Evolutionary conservation across 2,113 vertebrate species (phyloP).

Genomic region (Muscicapa adusta): DNA sequence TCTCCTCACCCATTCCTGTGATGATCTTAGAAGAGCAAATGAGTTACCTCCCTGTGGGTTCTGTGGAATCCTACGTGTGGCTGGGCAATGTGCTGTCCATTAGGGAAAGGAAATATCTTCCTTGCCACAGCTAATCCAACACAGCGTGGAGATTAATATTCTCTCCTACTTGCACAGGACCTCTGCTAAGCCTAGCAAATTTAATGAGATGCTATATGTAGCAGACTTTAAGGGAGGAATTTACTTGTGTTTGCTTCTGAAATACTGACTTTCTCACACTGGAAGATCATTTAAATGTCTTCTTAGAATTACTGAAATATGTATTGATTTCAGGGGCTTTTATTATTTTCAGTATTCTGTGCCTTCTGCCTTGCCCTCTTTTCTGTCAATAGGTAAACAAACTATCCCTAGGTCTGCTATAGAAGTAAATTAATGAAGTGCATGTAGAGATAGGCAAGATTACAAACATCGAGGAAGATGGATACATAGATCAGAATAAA

Average conservation of each 20-base stretch:
- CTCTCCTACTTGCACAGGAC: background rate
- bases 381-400: background rate
- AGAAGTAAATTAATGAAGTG: background rate
- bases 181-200: background rate
- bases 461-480: background rate
- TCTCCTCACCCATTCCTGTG: background rate
- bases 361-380: background rate
- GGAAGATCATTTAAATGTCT: background rate
- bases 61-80: background rate
- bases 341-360: background rate
- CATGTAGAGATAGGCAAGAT: accelerated
- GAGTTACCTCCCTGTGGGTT: background rate
- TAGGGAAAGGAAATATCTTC: background rate
- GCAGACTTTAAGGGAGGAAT: background rate
- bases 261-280: background rate
- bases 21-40: background rate
- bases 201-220: background rate
- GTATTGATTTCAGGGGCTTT: background rate
- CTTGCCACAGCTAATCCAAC: background rate
- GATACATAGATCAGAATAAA: background rate
- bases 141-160: background rate
- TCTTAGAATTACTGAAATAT: background rate
- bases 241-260: background rate
- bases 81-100: background rate
- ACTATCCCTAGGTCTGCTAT: background rate